Base-by-base conservation (phyloP, 2,113 vertebrate species). In the Puntigrus tetrazona region DNA sequence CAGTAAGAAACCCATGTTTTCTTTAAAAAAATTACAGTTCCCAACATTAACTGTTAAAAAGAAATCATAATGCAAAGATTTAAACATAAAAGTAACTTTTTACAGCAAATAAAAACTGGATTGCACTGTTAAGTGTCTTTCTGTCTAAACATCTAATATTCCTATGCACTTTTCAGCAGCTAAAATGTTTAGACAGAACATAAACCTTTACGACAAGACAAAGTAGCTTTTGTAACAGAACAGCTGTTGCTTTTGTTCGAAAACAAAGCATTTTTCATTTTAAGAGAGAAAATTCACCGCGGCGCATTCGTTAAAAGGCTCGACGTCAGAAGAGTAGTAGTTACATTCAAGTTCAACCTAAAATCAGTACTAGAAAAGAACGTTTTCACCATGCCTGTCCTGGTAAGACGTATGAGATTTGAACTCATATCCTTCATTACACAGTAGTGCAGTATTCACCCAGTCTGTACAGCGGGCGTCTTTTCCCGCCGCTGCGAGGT, bases 261-360 rank as follows among this genome's bases (percentile, higher is more conserved):
- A 5, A 38, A 10, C 75, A 36, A 78, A 57, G 72, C 72, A 50
- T 75, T 16, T 38, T 69, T 36, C 31, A 38, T 38, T 38, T n/a
- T n/a, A 18, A 29, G 8, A 50, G 18, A 1, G 31, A n/a, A 38
- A 38, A 11, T 78, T 34, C 29, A 76, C 47, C 69, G 43, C 22
- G 29, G 22, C 22, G 25, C 16, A 34, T 78, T 16, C 1, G 25
- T 59, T 78, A 20, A 41, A 78, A 59, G 34, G 34, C 55, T 9
- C 25, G n/a, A 41, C 29, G 4, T 43, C n/a, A 11, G 4, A 27
- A 41, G 52, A 57, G 20, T n/a, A 57, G 57, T 63, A 59, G 38
- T 61, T 78, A 41, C n/a, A 78, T 78, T 78, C 77, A 78, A 63
- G 77, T 61, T 63, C 27, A 25, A 43, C 25, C 34, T 61, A 63